These are phyloP conservation scores for Myotis myotis DNA, from an alignment of 2,797 vertebrate species.

Conservation along the genomic window DNA sequence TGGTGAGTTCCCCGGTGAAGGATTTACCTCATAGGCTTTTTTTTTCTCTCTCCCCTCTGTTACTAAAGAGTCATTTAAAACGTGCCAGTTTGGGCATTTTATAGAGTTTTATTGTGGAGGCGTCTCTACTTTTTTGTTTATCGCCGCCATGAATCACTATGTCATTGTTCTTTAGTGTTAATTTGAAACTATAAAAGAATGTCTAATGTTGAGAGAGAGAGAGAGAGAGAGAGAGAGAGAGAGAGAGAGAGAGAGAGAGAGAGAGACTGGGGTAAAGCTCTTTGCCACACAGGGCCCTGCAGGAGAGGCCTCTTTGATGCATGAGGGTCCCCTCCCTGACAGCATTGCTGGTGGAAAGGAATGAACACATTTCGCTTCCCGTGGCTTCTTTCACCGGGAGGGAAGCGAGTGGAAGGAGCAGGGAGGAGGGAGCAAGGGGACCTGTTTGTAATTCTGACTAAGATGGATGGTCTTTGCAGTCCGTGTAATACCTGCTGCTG, in stretches of 20 bases:
- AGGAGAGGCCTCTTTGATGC: conserved; percentile 62
- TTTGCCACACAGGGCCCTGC: background rate
- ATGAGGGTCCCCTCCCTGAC: background rate
- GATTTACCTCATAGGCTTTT: conserved; percentile 84
- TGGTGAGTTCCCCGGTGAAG: conserved; percentile 86
- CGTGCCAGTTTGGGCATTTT: conserved; percentile 76
- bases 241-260: background rate
- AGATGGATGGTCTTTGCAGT: conserved; percentile 60
- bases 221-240: background rate
- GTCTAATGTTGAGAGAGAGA: conserved; percentile 25
- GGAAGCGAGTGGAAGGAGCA: background rate
- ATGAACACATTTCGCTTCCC: conserved; percentile 28
- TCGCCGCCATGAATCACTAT: conserved; percentile 62
- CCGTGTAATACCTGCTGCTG: conserved; percentile 22
- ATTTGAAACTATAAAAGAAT: conserved; percentile 71
- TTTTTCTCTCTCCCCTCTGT: conserved; percentile 73
- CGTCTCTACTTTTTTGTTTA: conserved; percentile 76
- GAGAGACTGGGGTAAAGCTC: background rate
- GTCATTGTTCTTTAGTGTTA: conserved; percentile 64
- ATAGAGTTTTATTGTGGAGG: conserved; percentile 71
- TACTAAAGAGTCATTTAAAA: conserved; percentile 84
- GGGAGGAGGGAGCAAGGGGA: conserved; percentile 28
- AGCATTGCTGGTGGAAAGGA: conserved; percentile 15
- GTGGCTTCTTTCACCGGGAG: conserved; percentile 42
- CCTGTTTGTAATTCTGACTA: conserved; percentile 51